These are phyloP conservation scores for Pemphigus obesinymphae DNA, from an alignment of 1,140 invertebrate genomes.

Conservation along the genomic window DNA sequence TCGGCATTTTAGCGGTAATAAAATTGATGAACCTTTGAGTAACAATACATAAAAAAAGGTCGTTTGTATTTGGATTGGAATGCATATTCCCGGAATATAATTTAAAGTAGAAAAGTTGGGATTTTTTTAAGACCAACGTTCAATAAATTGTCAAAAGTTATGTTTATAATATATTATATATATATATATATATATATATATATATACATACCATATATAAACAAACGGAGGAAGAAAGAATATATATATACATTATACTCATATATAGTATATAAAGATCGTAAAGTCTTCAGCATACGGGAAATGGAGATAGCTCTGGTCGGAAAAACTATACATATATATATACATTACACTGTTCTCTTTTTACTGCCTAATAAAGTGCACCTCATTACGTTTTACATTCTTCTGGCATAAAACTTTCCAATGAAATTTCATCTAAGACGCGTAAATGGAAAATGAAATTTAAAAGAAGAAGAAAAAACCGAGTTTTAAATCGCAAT, in stretches of 20 bases:
- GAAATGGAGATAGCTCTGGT: background rate
- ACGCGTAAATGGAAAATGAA: background rate
- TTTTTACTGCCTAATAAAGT: conserved; percentile 28
- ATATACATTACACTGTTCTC: background rate
- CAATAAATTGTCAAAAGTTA: conserved; percentile 29
- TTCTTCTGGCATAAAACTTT: background rate
- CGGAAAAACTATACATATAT: too few species aligned
- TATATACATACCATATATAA: background rate
- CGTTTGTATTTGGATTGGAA: background rate
- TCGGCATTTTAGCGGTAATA: background rate
- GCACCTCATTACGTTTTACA: conserved; percentile 35
- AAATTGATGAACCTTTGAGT: background rate
- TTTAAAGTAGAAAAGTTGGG: background rate
- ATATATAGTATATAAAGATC: background rate
- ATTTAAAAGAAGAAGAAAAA: background rate
- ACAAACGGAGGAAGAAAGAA: background rate
- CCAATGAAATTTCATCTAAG: background rate
- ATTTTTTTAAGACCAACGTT: conserved; percentile 1
- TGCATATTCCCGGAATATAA: background rate
- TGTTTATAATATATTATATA: background rate
- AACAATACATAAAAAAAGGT: conserved; percentile 1
- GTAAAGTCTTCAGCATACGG: conserved; percentile 24
- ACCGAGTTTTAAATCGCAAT: background rate
- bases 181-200: too few species aligned
- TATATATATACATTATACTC: background rate